Conservation (phyloP, 23 tunicate species). For the Phallusia fumigata region DNA sequence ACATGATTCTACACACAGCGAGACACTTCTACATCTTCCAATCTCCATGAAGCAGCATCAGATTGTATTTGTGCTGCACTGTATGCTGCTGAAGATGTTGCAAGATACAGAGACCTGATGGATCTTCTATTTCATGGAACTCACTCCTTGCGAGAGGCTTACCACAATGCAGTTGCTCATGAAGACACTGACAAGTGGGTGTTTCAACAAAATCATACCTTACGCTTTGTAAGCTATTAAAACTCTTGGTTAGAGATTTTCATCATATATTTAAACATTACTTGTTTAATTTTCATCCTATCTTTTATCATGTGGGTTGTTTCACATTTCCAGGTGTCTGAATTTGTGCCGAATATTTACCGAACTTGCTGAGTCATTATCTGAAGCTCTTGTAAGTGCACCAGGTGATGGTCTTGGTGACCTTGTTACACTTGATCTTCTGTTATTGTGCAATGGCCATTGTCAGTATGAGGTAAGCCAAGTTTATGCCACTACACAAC, state of each 20-base stretch:
- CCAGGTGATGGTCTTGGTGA: conserved; percentile 93
- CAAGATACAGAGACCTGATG: conserved; percentile 48
- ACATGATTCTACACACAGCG: too few species aligned
- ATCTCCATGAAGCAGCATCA: conserved; percentile 75
- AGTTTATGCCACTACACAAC: background rate
- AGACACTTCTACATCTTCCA: conserved; percentile 47
- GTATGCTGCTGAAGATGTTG: conserved; percentile 57
- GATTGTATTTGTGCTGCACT: conserved; percentile 88
- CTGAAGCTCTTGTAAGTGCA: conserved; percentile 57
- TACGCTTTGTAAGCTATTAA: background rate
- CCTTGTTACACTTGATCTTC: conserved; percentile 65
- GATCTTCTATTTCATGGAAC: conserved; percentile 50
- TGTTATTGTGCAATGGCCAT: conserved; percentile 82
- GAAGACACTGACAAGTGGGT: conserved; percentile 92
- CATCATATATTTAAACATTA: too few species aligned
- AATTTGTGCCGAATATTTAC: conserved; percentile 90
- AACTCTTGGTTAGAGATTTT: background rate
- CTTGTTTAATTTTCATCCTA: background rate
- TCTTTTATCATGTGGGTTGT: too few species aligned
- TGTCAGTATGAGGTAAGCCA: conserved; percentile 84
- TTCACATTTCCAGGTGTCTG: conserved; percentile 53
- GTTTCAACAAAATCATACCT: background rate
- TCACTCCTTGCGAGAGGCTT: conserved; percentile 50
- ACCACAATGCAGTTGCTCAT: conserved; percentile 75
- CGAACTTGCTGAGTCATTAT: conserved; percentile 74